These are phyloP conservation scores for Mastigias papua DNA, from an alignment of 30 jellyfish, hydroid and myxozoan species.

Conservation along the genomic window DNA sequence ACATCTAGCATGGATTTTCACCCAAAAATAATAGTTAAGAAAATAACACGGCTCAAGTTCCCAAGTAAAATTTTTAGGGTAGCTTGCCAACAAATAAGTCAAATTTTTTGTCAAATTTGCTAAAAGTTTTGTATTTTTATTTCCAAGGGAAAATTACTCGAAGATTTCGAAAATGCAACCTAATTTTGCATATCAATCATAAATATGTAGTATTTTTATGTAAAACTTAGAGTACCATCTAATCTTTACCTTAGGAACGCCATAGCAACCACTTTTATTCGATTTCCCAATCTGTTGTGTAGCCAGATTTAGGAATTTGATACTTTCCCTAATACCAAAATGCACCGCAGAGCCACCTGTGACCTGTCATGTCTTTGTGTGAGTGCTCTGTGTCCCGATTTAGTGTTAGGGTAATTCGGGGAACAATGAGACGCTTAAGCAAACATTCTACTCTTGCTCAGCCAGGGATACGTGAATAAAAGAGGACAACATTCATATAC, in stretches of 20 bases:
- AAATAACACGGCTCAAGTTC: too few species aligned
- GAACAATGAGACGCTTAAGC: too few species aligned
- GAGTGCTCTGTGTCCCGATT: conserved; percentile 20
- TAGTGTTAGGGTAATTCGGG: too few species aligned
- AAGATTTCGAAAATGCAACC: not conserved
- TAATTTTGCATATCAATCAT: not conserved
- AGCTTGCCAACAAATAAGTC: not conserved
- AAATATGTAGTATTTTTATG: not conserved
- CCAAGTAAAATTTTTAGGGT: too few species aligned
- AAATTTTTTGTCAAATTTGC: conserved; percentile 4
- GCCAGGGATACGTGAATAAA: too few species aligned
- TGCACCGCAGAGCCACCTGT: conserved; percentile 5
- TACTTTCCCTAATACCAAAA: not conserved
- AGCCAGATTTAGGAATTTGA: not conserved
- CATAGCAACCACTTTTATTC: conserved; percentile 12
- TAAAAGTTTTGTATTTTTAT: not conserved
- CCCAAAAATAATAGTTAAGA: too few species aligned
- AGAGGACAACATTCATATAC: too few species aligned
- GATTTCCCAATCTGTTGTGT: conserved; percentile 1
- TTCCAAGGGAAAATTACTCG: conserved; percentile 1
- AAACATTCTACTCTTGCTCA: too few species aligned
- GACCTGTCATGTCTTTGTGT: not conserved
- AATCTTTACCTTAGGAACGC: conserved; percentile 4
- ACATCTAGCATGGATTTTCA: too few species aligned
- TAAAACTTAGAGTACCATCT: not conserved